Percentiles rank a stretch among this genome's conserved stretches.
Conservation (phyloP, 2,888 invertebrate genomes). For the Noctua janthina region DNA sequence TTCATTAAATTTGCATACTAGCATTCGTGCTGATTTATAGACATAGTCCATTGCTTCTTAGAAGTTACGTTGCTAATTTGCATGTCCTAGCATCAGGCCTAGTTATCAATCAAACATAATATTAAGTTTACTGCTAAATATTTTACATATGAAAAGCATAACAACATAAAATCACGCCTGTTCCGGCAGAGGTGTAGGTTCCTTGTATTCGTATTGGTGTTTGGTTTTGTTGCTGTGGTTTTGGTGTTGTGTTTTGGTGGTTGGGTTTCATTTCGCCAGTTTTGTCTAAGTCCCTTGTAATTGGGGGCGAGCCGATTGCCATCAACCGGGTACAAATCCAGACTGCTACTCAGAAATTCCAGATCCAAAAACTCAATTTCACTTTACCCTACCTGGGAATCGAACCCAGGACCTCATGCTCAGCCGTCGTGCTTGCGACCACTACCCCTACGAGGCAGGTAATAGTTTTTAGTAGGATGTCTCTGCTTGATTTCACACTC, state of each 20-base stretch:
- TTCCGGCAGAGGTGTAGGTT: too few species aligned
- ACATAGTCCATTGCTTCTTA: constrained; percentile 34
- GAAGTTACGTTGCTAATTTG: constrained; percentile 18
- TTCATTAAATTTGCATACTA: constrained; percentile 45
- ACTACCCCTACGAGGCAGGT: too few species aligned
- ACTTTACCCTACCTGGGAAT: neutral
- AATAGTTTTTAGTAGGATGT: too few species aligned
- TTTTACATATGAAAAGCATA: neutral
- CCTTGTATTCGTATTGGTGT: too few species aligned
- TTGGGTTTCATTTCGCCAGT: too few species aligned
- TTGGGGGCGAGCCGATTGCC: neutral
- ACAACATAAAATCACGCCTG: neutral
- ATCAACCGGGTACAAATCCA: neutral
- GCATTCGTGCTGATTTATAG: constrained; percentile 32
- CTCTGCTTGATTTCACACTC: too few species aligned
- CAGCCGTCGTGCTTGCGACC: too few species aligned
- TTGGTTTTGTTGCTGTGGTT: too few species aligned
- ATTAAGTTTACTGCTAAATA: constrained; percentile 2
- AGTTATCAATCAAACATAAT: constrained; percentile 35
- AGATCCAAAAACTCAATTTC: neutral
- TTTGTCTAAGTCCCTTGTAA: too few species aligned
- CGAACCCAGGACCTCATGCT: too few species aligned
- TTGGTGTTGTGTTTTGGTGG: too few species aligned
- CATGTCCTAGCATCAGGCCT: constrained; percentile 12
- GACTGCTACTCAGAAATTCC: neutral